A percentile compares a stretch with the other conserved stretches of the same genome.
These are phyloP conservation scores for Papilio demoleus DNA, from an alignment of 2,888 invertebrate species.

Conservation along the genomic window DNA sequence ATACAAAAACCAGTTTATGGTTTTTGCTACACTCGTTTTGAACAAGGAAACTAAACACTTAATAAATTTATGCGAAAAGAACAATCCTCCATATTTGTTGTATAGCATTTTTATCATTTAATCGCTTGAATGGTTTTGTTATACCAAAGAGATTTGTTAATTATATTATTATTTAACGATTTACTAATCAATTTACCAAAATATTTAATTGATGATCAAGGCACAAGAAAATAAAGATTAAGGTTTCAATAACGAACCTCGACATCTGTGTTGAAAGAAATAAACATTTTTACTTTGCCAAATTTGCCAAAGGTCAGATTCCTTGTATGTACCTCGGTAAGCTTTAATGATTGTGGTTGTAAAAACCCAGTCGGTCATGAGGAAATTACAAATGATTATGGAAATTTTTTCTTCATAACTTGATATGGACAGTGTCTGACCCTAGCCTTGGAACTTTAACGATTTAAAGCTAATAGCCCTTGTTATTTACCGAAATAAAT, in stretches of 20 bases:
- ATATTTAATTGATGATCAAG: not conserved
- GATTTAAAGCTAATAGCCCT: not conserved
- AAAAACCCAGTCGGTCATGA: not conserved
- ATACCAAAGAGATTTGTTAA: not conserved
- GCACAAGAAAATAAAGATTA: not conserved
- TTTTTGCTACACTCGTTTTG: not conserved
- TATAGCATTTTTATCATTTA: too few relatives aligned
- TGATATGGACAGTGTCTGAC: not conserved
- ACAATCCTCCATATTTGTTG: not conserved
- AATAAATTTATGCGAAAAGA: not conserved
- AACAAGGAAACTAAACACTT: not conserved
- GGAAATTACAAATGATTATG: not conserved
- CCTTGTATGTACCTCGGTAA: constrained; percentile 1
- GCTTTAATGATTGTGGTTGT: not conserved
- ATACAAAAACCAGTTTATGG: constrained; percentile 2
- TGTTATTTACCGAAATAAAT: not conserved
- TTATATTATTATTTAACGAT: not conserved
- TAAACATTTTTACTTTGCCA: constrained; percentile 23
- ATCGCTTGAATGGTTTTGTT: not conserved
- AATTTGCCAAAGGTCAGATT: constrained; percentile 21
- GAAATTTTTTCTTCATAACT: not conserved
- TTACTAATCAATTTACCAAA: not conserved
- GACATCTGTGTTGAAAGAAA: constrained; percentile 9
- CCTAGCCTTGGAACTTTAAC: not conserved
- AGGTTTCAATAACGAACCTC: not conserved